phyloP scores from a whole-genome alignment of 2,888 invertebrate species.

The Lochmaea crataegi region DNA sequence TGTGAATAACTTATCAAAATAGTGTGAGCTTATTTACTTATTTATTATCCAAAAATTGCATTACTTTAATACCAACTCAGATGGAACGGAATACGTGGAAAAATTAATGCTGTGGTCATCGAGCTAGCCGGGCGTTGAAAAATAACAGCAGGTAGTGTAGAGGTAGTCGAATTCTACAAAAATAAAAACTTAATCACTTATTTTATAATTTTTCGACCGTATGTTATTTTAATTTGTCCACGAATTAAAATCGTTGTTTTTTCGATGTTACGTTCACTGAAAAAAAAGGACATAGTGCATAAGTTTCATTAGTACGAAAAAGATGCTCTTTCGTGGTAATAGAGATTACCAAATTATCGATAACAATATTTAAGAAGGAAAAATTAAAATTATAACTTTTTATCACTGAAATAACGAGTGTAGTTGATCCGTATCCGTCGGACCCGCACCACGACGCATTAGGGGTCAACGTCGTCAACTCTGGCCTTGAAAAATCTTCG shows the following conservation, averaged over 20 bases:
- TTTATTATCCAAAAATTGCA: too few relatives aligned
- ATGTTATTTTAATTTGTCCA: conserved; percentile 1
- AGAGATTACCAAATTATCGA: too few relatives aligned
- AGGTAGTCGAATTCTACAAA: conserved; percentile 3
- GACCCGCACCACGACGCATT: conserved; percentile 34
- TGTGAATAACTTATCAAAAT: background rate
- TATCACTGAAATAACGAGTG: background rate
- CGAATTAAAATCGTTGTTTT: background rate
- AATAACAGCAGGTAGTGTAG: conserved; percentile 23
- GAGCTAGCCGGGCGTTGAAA: conserved; percentile 19
- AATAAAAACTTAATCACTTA: background rate
- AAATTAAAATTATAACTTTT: background rate
- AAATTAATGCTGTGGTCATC: background rate
- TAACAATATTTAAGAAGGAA: too few relatives aligned
- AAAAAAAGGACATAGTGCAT: too few relatives aligned
- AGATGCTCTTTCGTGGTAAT: too few relatives aligned
- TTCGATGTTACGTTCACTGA: too few relatives aligned
- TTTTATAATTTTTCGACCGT: conserved; percentile 15
- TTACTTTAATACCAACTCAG: background rate
- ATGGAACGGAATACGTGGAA: background rate
- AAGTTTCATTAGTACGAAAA: too few relatives aligned
- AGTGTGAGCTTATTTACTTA: background rate
- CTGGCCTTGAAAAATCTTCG: conserved; percentile 53
- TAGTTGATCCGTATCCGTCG: conserved; percentile 25
- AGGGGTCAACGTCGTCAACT: conserved; percentile 55